Base-by-base conservation (phyloP, 1,140 invertebrate genomes). In the Spodoptera frugiperda region DNA sequence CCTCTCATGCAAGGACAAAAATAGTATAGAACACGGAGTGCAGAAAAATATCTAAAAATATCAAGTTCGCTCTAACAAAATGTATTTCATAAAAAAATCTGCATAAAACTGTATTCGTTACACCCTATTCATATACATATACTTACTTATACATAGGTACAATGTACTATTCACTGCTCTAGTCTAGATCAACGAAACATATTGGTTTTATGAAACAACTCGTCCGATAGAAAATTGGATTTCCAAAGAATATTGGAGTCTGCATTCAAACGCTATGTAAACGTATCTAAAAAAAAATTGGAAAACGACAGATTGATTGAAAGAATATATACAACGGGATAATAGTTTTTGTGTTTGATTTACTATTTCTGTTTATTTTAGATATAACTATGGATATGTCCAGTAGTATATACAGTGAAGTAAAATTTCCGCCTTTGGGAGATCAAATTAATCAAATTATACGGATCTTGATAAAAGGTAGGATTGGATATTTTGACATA, bases 211-310 rank as follows among this genome's bases (percentile, higher is more conserved):
- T 39, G 49, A 57, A 71, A 71, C 53, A 55, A 71, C 68, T 55
- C 68, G 68, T 71, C 44, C 51, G 15, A 44, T 55, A 71, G 51
- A 39, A 71, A 71, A 71, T 71, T 71, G 51, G 68, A 54, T 71
- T 71, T 48, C 9, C 68, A 51, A 71, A 71, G 68, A 46, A 71
- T 71, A 71, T 71, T 71, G 68, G 68, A 55, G 49, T 71, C 17
- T 57, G 68, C 68, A 71, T 71, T 1, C 53, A 46, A 71, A 71
- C 51, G 15, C 68, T 71, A 44, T 71, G 53, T 55, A 71, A 71
- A 71, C 55, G 30, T 39, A 10, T 33, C 21, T 33, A 71, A 71
- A 55, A 71, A 71, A 55, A 71, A 55, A 71, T 49, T 14, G 63
- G n/a, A 49, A 10, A 67, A 67, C 63, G 46, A 67, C 44, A 15